Base-by-base conservation (phyloP, 2,797 vertebrate genomes). In the Alectoris magna region DNA sequence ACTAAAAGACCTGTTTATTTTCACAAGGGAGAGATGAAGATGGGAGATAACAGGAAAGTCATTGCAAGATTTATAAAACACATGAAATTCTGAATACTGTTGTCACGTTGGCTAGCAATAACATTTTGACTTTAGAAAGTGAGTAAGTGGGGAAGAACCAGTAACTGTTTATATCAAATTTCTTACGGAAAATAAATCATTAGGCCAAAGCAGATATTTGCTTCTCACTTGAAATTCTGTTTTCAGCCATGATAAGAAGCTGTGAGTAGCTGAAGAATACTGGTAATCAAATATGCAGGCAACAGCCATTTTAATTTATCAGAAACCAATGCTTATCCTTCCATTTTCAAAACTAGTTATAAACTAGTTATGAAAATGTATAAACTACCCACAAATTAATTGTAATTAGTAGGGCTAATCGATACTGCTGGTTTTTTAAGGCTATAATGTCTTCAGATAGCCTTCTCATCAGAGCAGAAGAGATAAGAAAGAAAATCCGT, bases 1-100 rank as follows among this genome's bases (percentile, higher is more conserved):
- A 51, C 29, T 49, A 17, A 63, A 78, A 78, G 43, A 70, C 93
- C n/a, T 93, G n/a, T 70, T 94, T 88, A 34, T 90, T 77, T 95
- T 93, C 60, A 31, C 81, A 86, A 88, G 66, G 39, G 74, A 86
- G 84, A 87, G 38, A 62, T 87, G 70, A 87, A 69, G 58, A 66
- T 81, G 67, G 36, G 55, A 66, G 63, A 75, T 80, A 84, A 70
- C 5, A 23, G 24, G 11, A 31, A 84, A 67, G 59, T 67, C 27
- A 72, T 4, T 78, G 34, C n/a, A 88, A 75, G 63, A 72, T 84
- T 78, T 88, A 18, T 69, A 84, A 81, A 94, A 67, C 26, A 68
- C 31, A 81, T 0, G 87, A 83, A 80, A 77, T 86, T n/a, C 38
- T 69, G 39, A 78, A 53, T 59, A 39, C 44, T 73, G 17, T 58